These are phyloP conservation scores for Saiga tatarica DNA, from an alignment of 2,113 vertebrate genomes.

Conservation along the genomic window DNA sequence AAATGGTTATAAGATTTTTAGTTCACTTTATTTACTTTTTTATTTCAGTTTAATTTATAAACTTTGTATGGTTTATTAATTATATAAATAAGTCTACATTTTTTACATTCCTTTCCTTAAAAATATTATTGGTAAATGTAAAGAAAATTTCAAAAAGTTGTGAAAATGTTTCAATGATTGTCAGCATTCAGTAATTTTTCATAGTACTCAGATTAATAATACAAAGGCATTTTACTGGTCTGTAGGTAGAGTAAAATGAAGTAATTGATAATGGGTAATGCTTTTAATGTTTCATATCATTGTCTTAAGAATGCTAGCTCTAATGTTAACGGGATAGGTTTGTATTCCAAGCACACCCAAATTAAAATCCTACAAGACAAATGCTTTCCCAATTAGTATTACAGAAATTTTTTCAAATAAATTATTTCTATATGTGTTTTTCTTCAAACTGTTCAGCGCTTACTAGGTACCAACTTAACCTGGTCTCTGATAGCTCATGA, in stretches of 20 bases:
- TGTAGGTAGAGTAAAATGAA: neutral
- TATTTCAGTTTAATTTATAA: neutral
- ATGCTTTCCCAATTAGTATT: neutral
- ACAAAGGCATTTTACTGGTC: conserved; percentile 8
- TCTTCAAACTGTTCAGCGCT: neutral
- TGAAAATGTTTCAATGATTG: neutral
- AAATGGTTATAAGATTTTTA: neutral
- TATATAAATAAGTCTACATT: neutral
- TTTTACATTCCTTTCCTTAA: neutral
- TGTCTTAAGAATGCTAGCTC: neutral
- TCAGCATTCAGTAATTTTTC: conserved; percentile 16
- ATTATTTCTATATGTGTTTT: neutral
- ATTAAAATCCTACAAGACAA: neutral
- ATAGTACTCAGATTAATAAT: neutral
- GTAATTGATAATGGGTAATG: conserved; percentile 22
- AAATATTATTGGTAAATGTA: neutral
- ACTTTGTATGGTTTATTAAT: neutral
- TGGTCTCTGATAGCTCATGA: neutral
- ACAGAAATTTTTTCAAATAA: neutral
- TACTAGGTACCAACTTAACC: neutral
- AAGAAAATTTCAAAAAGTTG: neutral
- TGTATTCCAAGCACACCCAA: neutral
- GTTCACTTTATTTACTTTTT: neutral
- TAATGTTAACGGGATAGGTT: neutral
- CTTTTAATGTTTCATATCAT: neutral